A percentile compares a stretch with the other conserved stretches of the same genome.
phyloP scores from a whole-genome alignment of 30 jellyfish, hydroid and myxozoan genomes.

The Aurelia sp. region DNA sequence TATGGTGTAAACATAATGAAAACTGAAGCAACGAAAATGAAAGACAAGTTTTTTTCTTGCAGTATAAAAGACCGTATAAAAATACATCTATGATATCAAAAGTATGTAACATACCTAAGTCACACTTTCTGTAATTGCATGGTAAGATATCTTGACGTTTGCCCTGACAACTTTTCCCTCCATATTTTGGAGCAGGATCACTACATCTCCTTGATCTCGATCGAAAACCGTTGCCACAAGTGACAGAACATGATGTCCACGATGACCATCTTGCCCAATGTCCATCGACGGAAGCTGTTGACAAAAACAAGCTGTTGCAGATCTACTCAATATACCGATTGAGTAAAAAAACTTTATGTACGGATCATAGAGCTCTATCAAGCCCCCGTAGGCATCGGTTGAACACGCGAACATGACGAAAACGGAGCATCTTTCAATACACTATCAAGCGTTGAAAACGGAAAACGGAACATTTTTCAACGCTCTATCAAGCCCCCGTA shows the following conservation, averaged over 20 bases:
- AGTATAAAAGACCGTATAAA: no score
- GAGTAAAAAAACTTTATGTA: not conserved
- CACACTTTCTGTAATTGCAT: slow-evolving; percentile 45
- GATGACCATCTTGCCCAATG: slow-evolving; percentile 89
- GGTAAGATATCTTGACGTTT: slow-evolving; percentile 8
- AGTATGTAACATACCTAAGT: slow-evolving; percentile 25
- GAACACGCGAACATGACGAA: no score
- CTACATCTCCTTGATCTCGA: slow-evolving; percentile 57
- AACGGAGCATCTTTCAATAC: no score
- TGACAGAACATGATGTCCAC: slow-evolving; percentile 71
- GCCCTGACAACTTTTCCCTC: slow-evolving; percentile 68
- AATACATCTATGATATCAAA: not conserved
- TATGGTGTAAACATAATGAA: no score
- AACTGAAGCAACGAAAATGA: no score
- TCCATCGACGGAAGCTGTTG: slow-evolving; percentile 77
- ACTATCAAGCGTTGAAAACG: no score
- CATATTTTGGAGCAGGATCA: slow-evolving; percentile 72
- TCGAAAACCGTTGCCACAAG: slow-evolving; percentile 62
- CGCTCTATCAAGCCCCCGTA: no score
- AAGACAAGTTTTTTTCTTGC: no score
- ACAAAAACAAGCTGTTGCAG: not conserved
- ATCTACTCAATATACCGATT: not conserved
- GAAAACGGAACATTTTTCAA: no score
- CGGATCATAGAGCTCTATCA: no score
- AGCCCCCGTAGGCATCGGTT: no score